phyloP scores from a whole-genome alignment of 2,113 vertebrate genomes.

The Callipepla squamata region DNA sequence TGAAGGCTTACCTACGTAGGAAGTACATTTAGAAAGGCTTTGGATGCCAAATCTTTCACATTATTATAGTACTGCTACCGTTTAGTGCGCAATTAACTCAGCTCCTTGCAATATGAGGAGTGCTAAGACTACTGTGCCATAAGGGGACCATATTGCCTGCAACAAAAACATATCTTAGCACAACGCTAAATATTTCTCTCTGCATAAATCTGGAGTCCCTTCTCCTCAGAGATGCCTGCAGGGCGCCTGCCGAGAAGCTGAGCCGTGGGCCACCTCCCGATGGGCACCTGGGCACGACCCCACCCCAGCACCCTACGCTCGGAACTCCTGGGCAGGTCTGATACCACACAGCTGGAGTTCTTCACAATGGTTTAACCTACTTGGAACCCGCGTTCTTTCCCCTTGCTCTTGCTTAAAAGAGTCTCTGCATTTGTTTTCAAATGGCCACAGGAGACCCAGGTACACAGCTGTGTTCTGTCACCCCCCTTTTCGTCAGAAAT shows the following conservation, averaged over 20 bases:
- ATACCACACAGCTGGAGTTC: fast-evolving
- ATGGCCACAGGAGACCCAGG: not conserved
- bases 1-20: not conserved
- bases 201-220: conserved; percentile 58
- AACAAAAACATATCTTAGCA: conserved; percentile 60
- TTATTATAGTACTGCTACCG: conserved; percentile 25
- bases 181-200: conserved; percentile 65
- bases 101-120: conserved; percentile 23
- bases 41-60: not conserved
- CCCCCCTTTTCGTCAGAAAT: not conserved
- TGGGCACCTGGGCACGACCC: not conserved
- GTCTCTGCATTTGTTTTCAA: not conserved
- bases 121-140: conserved; percentile 54
- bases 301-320: fast-evolving
- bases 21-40: not conserved
- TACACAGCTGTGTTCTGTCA: not conserved
- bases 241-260: not conserved
- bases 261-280: too few relatives aligned
- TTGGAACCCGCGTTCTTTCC: not conserved
- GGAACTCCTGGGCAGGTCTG: not conserved
- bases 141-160: conserved; percentile 65
- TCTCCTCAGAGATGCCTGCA: not conserved
- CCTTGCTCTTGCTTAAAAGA: not conserved
- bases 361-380: fast-evolving
- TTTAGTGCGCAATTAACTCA: conserved; percentile 50